Evolutionary conservation across 2,113 vertebrate species (phyloP).

Genomic region (Perca schrenkii): DNA sequence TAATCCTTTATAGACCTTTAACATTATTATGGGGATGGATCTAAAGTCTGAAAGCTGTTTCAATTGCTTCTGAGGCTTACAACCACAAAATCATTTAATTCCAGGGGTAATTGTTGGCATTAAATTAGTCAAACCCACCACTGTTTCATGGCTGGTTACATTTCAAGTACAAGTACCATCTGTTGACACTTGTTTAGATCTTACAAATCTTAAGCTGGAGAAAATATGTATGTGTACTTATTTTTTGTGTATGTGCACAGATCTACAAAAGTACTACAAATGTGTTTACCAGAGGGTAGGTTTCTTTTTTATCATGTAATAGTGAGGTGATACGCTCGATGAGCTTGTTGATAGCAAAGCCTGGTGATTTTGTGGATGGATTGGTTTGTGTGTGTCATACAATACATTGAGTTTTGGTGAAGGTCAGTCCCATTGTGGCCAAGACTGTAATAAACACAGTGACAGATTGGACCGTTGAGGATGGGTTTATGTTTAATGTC

Average conservation of each 20-base stretch:
- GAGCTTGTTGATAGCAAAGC: conserved; percentile 42
- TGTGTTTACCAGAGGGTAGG: background rate
- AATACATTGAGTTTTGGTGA: conserved; percentile 79
- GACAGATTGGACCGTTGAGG: conserved; percentile 65
- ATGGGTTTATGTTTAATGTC: conserved; percentile 65
- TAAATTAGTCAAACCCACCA: background rate
- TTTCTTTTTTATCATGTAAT: conserved; percentile 4
- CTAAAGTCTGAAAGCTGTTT: background rate
- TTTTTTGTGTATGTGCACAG: background rate
- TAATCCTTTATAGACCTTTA: background rate
- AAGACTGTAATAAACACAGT: conserved; percentile 70
- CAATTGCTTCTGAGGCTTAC: background rate
- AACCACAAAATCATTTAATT: background rate
- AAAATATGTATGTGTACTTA: background rate
- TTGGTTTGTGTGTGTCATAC: conserved; percentile 55
- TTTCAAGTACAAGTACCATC: background rate
- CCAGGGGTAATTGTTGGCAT: background rate
- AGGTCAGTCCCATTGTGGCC: conserved; percentile 78
- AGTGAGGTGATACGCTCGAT: conserved; percentile 30
- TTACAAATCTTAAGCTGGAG: background rate
- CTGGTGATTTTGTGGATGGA: conserved; percentile 58
- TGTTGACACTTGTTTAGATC: background rate
- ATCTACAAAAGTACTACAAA: background rate
- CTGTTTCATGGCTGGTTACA: background rate
- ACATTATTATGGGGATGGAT: background rate